Conservation (phyloP, 1,140 invertebrate species). For the Harpegnathos saltator region DNA sequence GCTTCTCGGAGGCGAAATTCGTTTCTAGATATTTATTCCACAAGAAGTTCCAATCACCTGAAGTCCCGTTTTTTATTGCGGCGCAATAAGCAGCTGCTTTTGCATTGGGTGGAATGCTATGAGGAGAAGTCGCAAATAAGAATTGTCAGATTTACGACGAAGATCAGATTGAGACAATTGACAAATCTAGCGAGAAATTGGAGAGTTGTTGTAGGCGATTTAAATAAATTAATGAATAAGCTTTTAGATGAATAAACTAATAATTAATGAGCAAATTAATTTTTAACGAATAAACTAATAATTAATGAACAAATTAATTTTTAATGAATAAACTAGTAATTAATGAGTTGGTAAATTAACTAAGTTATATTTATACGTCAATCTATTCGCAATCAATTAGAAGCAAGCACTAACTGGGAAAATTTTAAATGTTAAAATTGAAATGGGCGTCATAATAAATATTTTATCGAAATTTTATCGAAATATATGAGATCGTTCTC, state of each 20-base stretch:
- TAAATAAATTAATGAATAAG: no score
- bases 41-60: slow-evolving; percentile 87
- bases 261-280: no score
- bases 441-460: neutral
- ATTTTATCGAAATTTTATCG: neutral
- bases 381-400: no score
- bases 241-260: no score
- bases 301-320: no score
- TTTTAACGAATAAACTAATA: no score
- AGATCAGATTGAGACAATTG: neutral
- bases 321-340: no score
- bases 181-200: neutral
- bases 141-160: neutral
- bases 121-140: slow-evolving; percentile 15
- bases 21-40: slow-evolving; percentile 85
- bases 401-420: neutral
- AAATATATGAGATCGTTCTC: slow-evolving; percentile 46
- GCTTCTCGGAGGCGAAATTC: slow-evolving; percentile 87
- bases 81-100: slow-evolving; percentile 87
- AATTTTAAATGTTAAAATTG: neutral
- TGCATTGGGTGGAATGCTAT: slow-evolving; percentile 84
- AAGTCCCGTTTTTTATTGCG: slow-evolving; percentile 85
- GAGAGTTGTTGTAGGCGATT: neutral
- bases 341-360: no score
- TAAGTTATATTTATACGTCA: no score